A percentile compares a stretch with the other conserved stretches of the same genome.
These are phyloP conservation scores for Pseudochaenichthys georgianus DNA, from an alignment of 2,797 vertebrate species.

Conservation along the genomic window DNA sequence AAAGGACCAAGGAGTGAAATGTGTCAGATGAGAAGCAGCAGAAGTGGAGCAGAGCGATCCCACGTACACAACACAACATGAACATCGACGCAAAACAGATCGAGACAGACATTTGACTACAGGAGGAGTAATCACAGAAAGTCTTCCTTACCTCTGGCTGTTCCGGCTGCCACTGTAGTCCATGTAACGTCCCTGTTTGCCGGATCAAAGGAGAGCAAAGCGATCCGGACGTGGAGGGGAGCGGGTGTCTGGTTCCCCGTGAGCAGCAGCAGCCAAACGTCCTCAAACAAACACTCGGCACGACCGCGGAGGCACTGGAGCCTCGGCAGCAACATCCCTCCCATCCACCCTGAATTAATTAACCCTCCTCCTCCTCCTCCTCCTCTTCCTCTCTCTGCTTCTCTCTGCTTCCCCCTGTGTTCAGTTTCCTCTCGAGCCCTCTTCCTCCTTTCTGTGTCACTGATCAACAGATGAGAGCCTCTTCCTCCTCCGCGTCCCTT, in stretches of 20 bases:
- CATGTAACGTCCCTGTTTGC: conserved; percentile 42
- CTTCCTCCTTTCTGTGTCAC: conserved; percentile 51
- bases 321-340: conserved; percentile 78
- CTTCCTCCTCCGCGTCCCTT: conserved; percentile 29
- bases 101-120: conserved; percentile 16
- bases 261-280: conserved; percentile 43
- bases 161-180: conserved; percentile 28
- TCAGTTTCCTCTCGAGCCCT: conserved; percentile 55
- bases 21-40: conserved; percentile 8
- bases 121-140: conserved; percentile 31
- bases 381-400: conserved; percentile 9
- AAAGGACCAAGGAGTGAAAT: conserved; percentile 8
- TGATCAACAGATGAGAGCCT: conserved; percentile 47
- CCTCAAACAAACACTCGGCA: conserved; percentile 48
- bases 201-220: conserved; percentile 1
- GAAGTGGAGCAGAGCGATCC: conserved; percentile 17
- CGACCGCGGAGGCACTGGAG: conserved; percentile 64
- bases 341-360: conserved; percentile 84
- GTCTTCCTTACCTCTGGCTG: conserved; percentile 68
- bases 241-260: conserved; percentile 39
- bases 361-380: conserved; percentile 64
- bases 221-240: conserved; percentile 13
- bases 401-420: conserved; percentile 35
- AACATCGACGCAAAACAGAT: neutral
- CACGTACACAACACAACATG: conserved; percentile 4